Evolutionary conservation across 2,888 invertebrate genomes (phyloP), one percentile per base, ranked within the genome.

Genomic region (Andrena fulva): DNA sequence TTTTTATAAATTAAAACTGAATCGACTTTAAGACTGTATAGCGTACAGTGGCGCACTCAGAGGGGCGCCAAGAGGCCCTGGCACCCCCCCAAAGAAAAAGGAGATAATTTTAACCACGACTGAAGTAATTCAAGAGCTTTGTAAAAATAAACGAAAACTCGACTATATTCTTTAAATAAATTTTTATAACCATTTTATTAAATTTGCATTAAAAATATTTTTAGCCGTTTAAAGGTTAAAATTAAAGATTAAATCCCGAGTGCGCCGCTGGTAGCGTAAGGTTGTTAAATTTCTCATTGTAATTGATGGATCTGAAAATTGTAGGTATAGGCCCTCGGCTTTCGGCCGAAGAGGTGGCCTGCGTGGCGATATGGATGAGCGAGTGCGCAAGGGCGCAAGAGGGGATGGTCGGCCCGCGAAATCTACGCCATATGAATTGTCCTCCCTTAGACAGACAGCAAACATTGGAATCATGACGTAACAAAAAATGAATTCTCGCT

Each of bases 331-430:
- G 93, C 16, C 89, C 91, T 48, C 90, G 90, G 52, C 86, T 94
- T 29, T 72, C 89, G 24, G 85, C 91, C 0, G 91, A 93, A 50
- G 91, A 92, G 85, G 89, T 94, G 8, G 91, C 92, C 0, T 90
- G 83, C 5, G 92, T 94, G 0, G 92, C 91, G 0, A 86, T 92
- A 33, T 94, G 94, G 94, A 89, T 94, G 90, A 91, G 88, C n/a
- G 93, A 94, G 67, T 94, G 94, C 66, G 94, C 95, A 33, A 94
- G 94, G 82, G 93, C 95, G 2, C 97, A 97, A 79, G 95, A 95
- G 0, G 96, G 96, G 0, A 94, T 96, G 94, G 95, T 96, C 31
- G 96, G 96, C 95, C 97, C 97, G 0, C 95, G 97, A 86, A 96
- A 97, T 90, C 95, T 97, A 2, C 94, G 96, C 2, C 97, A 97